A percentile compares a stretch with the other conserved stretches of the same genome.
These are phyloP conservation scores for Glaucidium brasilianum DNA, from an alignment of 2,113 vertebrate genomes.

Conservation along the genomic window DNA sequence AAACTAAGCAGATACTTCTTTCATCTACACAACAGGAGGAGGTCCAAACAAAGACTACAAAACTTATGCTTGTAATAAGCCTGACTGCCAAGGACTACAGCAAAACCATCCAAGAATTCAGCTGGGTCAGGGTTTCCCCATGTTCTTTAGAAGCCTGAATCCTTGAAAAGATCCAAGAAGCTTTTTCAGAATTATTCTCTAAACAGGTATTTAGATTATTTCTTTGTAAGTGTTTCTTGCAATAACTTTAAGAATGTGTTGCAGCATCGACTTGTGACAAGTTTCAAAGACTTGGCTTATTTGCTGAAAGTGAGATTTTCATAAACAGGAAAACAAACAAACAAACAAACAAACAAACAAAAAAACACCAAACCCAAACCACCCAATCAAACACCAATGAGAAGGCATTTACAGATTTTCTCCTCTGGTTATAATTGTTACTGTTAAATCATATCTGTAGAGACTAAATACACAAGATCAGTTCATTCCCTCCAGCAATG, in stretches of 20 bases:
- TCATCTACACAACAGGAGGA: not conserved
- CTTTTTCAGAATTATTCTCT: not conserved
- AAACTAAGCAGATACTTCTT: not conserved
- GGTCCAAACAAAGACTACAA: not conserved
- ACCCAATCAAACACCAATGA: not conserved
- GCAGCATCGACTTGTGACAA: not conserved
- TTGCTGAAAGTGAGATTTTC: not conserved
- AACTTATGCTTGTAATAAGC: not conserved
- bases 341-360: too few relatives aligned
- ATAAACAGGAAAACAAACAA: not conserved
- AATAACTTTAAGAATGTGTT: not conserved
- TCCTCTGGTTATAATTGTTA: not conserved
- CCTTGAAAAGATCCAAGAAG: not conserved
- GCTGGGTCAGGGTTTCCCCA: not conserved
- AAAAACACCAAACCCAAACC: not conserved
- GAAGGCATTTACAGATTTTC: not conserved
- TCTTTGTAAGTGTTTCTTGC: not conserved
- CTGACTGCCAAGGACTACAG: not conserved
- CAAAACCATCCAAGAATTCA: not conserved
- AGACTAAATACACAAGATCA: not conserved
- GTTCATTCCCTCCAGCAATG: not conserved
- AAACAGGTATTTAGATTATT: not conserved
- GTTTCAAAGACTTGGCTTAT: not conserved
- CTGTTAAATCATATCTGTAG: not conserved
- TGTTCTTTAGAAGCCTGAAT: not conserved